Percentiles rank a stretch among this genome's conserved stretches.
phyloP scores from a whole-genome alignment of 2,113 vertebrate species.

The Grantiella picta region DNA sequence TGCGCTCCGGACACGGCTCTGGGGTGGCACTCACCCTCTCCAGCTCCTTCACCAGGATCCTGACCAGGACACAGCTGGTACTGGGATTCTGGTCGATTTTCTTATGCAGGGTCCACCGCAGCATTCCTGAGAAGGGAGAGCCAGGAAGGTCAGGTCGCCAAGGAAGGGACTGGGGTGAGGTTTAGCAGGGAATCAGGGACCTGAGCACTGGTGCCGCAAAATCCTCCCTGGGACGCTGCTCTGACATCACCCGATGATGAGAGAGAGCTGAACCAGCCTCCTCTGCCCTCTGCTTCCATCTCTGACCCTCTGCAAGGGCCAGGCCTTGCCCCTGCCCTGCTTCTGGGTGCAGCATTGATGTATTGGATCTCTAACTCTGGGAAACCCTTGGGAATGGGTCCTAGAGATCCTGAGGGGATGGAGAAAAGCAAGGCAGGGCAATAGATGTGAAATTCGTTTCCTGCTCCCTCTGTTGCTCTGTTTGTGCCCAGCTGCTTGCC shows the following conservation, averaged over 20 bases:
- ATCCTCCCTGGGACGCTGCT: background rate
- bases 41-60: slow-evolving; percentile 87
- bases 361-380: fast-evolving
- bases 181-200: background rate
- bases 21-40: slow-evolving; percentile 78
- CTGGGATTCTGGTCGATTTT: slow-evolving; percentile 83
- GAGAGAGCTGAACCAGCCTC: background rate
- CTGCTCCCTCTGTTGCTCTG: background rate
- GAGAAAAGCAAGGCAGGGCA: background rate
- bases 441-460: background rate
- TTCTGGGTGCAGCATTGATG: background rate
- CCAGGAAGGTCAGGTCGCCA: background rate
- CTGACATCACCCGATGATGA: fast-evolving
- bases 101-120: slow-evolving; percentile 93
- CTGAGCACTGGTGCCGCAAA: background rate
- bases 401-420: background rate
- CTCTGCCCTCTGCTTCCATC: background rate
- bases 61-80: slow-evolving; percentile 77
- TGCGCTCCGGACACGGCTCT: fast-evolving
- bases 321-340: background rate
- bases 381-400: background rate
- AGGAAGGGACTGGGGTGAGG: fast-evolving
- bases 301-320: background rate
- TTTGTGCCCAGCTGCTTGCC: background rate
- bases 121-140: slow-evolving; percentile 78